phyloP scores from a whole-genome alignment of 1,140 invertebrate genomes.

The Caerostris darwini region DNA sequence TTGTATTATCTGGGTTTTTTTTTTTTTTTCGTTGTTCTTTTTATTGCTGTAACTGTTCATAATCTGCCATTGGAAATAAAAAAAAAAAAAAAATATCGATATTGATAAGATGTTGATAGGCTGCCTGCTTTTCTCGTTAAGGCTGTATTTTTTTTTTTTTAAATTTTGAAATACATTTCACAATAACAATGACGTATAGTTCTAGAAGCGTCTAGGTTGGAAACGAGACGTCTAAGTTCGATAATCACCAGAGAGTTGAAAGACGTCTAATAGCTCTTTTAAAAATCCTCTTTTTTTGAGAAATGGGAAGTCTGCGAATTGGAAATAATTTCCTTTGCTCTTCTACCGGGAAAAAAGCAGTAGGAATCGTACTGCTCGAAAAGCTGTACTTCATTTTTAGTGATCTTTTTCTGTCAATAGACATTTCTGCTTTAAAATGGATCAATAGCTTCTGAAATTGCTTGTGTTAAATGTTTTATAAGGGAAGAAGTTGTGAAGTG shows the following conservation, averaged over 20 bases:
- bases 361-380: not conserved
- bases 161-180: conserved; percentile 35
- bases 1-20: no score
- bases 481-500: not conserved
- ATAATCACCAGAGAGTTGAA: conserved; percentile 43
- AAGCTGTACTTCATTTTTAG: no score
- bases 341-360: not conserved
- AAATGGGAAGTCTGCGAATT: conserved; percentile 47
- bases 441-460: not conserved
- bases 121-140: not conserved
- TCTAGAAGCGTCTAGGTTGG: not conserved
- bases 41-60: no score
- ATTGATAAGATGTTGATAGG: no score
- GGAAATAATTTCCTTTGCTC: conserved; percentile 20
- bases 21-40: no score
- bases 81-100: no score
- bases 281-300: conserved; percentile 28
- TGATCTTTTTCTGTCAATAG: not conserved
- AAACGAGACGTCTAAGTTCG: conserved; percentile 17
- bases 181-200: conserved; percentile 50
- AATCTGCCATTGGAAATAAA: no score
- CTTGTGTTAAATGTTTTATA: conserved; percentile 2
- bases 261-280: conserved; percentile 55
- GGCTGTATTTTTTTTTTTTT: not conserved
- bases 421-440: not conserved